Evolutionary conservation across 2,113 vertebrate species (phyloP).

Genomic region (Halcyon senegalensis): DNA sequence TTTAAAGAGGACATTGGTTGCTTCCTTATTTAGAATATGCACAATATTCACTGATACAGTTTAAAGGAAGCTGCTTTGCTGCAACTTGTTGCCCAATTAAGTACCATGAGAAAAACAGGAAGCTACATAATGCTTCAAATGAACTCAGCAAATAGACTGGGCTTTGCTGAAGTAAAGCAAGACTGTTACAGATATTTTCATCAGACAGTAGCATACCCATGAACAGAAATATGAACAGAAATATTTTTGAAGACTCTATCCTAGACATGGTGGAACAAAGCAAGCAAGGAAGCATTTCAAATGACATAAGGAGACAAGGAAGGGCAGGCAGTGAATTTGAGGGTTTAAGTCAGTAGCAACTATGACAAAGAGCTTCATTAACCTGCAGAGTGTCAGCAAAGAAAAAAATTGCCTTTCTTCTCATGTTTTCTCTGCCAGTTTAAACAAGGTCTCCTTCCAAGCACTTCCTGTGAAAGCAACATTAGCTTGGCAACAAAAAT

Average conservation of each 20-base stretch:
- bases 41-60: not conserved
- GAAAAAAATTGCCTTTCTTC: not conserved
- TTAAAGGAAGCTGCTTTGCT: constrained; percentile 43
- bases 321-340: not conserved
- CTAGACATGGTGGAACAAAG: not conserved
- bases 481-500: not conserved
- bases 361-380: not conserved
- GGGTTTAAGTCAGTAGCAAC: not conserved
- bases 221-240: not conserved
- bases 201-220: not conserved
- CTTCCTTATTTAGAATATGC: not conserved
- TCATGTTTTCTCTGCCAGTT: not conserved
- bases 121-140: not conserved
- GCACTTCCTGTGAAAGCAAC: not conserved
- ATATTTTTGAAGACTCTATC: not conserved
- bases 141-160: not conserved
- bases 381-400: not conserved
- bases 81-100: constrained; percentile 20
- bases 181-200: not conserved
- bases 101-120: constrained; percentile 26
- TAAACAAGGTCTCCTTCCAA: constrained; percentile 21
- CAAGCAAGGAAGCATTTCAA: not conserved
- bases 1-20: not conserved
- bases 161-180: not conserved
- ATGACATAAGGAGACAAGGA: not conserved